Conservation (phyloP, 2,113 vertebrate genomes). For the Orientallactaga bullata region DNA sequence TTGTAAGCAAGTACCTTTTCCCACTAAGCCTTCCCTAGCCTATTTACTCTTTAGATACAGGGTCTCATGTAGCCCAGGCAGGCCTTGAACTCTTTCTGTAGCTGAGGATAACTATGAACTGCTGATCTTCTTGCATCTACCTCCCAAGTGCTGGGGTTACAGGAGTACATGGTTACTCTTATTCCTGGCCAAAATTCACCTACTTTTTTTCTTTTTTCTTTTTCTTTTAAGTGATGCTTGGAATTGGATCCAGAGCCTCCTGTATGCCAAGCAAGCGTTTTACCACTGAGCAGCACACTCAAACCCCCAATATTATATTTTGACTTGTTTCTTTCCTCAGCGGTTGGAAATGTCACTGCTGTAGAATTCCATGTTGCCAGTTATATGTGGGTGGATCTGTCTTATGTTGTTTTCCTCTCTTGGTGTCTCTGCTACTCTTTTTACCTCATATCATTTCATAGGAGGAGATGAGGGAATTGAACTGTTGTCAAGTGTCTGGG, state of each 20-base stretch:
- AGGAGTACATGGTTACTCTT: neutral
- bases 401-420: neutral
- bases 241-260: neutral
- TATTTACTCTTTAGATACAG: no score
- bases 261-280: neutral
- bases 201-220: neutral
- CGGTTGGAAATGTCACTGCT: neutral
- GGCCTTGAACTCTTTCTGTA: neutral
- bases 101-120: neutral
- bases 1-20: no score
- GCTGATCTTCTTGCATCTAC: neutral
- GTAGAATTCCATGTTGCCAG: neutral
- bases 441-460: neutral
- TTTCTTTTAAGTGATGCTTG: neutral
- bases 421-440: neutral
- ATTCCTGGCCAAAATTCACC: neutral
- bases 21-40: no score
- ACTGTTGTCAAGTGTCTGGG: neutral
- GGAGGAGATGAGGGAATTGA: neutral
- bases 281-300: neutral
- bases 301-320: neutral
- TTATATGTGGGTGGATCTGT: neutral
- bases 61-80: neutral
- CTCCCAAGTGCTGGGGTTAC: neutral
- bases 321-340: constrained; percentile 20